A percentile compares a stretch with the other conserved stretches of the same genome.
These are phyloP conservation scores for Gila orcuttii DNA, from an alignment of 2,113 vertebrate species.

Conservation along the genomic window DNA sequence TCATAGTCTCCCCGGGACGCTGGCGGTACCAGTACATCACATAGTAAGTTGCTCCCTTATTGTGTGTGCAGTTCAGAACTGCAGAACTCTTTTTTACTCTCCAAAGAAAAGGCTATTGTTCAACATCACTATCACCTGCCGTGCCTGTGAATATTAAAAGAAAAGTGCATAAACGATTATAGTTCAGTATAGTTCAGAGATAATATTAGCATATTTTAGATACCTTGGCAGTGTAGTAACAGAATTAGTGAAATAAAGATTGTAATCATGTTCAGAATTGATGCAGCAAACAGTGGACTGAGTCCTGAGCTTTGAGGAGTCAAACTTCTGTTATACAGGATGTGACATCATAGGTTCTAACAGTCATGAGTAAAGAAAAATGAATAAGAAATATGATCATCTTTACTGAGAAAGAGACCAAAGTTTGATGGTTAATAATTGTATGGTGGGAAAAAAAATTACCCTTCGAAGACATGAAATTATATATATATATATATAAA, in stretches of 20 bases:
- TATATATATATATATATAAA: too few species aligned
- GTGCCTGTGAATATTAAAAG: neutral
- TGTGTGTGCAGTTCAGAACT: neutral
- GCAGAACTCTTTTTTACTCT: neutral
- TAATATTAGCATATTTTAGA: neutral
- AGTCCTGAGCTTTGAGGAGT: neutral
- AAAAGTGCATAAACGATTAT: neutral
- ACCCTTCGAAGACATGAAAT: too few species aligned
- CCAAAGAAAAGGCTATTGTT: neutral
- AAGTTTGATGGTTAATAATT: too few species aligned
- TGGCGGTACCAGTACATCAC: conserved; percentile 72
- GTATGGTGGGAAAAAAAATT: too few species aligned
- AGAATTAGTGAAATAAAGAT: neutral
- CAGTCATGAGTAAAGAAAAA: too few species aligned
- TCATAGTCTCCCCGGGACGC: conserved; percentile 54
- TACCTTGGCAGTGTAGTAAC: neutral
- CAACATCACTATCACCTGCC: neutral
- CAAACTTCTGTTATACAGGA: neutral
- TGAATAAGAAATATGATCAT: too few species aligned
- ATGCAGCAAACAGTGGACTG: neutral
- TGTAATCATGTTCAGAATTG: neutral
- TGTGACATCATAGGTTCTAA: neutral
- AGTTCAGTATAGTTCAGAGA: neutral
- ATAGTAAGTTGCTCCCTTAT: rapidly evolving
- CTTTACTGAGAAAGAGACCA: too few species aligned